A percentile compares a stretch with the other conserved stretches of the same genome.
Conservation (phyloP, 2,888 invertebrate species). For the Caprella mutica region DNA sequence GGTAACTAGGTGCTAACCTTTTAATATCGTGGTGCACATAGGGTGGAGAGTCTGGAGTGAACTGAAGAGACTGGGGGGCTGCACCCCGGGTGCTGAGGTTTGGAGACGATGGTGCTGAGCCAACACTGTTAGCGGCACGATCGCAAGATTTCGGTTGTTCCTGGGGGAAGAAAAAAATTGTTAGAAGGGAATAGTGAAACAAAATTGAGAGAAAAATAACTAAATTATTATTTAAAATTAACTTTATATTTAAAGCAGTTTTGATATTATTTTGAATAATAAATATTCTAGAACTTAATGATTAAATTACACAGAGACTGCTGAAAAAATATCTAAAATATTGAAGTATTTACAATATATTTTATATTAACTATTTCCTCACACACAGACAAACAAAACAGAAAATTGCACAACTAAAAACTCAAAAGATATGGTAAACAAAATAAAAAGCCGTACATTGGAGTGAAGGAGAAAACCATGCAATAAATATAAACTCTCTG, state of each 20-base stretch:
- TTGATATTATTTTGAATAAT: no score
- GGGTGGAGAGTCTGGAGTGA: constrained; percentile 21
- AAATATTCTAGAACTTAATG: no score
- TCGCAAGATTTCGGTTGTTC: constrained; percentile 9
- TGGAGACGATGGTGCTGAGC: constrained; percentile 46
- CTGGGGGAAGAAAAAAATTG: background rate
- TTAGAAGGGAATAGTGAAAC: background rate
- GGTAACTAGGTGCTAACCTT: constrained; percentile 16
- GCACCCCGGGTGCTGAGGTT: constrained; percentile 37
- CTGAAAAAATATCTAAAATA: no score
- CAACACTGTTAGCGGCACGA: constrained; percentile 41
- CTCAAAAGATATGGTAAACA: no score
- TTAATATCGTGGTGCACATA: constrained; percentile 29
- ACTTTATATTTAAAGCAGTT: background rate
- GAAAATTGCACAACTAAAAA: no score
- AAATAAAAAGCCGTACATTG: no score
- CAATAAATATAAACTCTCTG: no score
- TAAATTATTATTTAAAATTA: constrained; percentile 1
- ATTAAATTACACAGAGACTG: no score
- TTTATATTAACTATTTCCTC: no score
- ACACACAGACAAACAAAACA: no score
- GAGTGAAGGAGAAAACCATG: no score
- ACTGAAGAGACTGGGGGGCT: constrained; percentile 22
- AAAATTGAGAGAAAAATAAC: background rate
- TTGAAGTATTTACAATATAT: no score